phyloP scores from a whole-genome alignment of 1,140 invertebrate genomes.

The Drosophila persimilis region DNA sequence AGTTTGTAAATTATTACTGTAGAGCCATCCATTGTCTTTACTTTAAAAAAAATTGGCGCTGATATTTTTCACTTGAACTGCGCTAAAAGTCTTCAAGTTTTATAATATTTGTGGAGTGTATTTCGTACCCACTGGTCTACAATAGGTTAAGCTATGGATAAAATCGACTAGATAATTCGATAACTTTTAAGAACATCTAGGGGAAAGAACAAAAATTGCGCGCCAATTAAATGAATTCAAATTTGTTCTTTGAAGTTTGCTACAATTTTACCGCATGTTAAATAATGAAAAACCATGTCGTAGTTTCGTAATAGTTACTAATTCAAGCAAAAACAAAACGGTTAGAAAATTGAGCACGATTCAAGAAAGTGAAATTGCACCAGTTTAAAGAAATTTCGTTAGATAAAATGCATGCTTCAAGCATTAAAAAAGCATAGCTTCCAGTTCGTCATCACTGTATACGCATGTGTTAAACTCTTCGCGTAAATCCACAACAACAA shows the following conservation, averaged over 20 bases:
- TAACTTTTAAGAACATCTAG: slow-evolving; percentile 39
- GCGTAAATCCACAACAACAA: slow-evolving; percentile 40
- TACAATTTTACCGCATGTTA: background rate
- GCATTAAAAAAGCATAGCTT: slow-evolving; percentile 52
- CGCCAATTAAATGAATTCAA: slow-evolving; percentile 30
- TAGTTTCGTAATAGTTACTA: slow-evolving; percentile 54
- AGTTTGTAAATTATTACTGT: too few species aligned
- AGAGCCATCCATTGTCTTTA: too few species aligned
- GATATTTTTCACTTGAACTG: too few species aligned
- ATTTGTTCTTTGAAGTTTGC: slow-evolving; percentile 12
- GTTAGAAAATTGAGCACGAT: slow-evolving; percentile 62
- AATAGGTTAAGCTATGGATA: too few species aligned
- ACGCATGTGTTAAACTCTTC: slow-evolving; percentile 73
- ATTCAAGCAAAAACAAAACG: slow-evolving; percentile 46
- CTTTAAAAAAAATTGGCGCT: too few species aligned
- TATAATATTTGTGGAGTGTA: too few species aligned
- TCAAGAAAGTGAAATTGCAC: slow-evolving; percentile 77
- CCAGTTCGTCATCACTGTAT: slow-evolving; percentile 35
- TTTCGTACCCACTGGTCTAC: too few species aligned
- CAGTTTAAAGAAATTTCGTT: slow-evolving; percentile 74
- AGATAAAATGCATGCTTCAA: slow-evolving; percentile 68
- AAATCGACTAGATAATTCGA: background rate
- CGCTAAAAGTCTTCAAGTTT: too few species aligned
- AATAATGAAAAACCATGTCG: slow-evolving; percentile 46
- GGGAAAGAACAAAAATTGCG: slow-evolving; percentile 2